These are phyloP conservation scores for Zoroaster sp. DNA, from an alignment of 53 echinoderm and acorn worm genomes.

Conservation along the genomic window DNA sequence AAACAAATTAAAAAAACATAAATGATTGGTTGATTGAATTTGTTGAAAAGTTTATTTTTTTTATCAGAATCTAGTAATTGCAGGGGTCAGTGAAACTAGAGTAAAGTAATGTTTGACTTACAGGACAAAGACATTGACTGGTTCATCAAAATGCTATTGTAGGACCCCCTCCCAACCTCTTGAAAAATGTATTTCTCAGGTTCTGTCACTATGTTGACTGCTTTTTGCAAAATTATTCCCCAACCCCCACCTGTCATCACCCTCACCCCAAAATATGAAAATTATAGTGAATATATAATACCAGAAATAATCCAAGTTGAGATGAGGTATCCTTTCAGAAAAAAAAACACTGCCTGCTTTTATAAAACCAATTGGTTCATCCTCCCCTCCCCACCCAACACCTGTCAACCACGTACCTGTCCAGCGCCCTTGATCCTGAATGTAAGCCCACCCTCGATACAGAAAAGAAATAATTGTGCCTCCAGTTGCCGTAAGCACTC, in stretches of 20 bases:
- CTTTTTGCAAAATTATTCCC: neutral
- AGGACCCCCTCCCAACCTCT: too few species aligned
- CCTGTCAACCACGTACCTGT: neutral
- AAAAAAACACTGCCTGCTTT: neutral
- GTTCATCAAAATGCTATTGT: neutral
- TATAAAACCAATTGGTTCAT: neutral
- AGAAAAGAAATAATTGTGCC: neutral
- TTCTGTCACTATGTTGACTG: neutral
- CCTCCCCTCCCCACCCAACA: neutral
- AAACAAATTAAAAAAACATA: neutral
- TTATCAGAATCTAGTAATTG: too few species aligned
- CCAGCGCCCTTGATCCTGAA: too few species aligned
- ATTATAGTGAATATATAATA: neutral
- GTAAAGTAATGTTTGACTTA: neutral
- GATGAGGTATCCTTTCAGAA: neutral
- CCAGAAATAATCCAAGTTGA: neutral
- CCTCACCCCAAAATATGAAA: neutral
- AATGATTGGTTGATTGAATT: neutral
- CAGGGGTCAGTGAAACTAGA: neutral
- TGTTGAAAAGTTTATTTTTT: neutral
- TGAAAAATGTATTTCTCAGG: neutral
- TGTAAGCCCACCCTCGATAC: neutral
- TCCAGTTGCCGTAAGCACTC: neutral
- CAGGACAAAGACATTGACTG: neutral
- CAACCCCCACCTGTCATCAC: neutral